phyloP scores from a whole-genome alignment of 2,888 invertebrate species.

The Gymnosoma rotundatum region DNA sequence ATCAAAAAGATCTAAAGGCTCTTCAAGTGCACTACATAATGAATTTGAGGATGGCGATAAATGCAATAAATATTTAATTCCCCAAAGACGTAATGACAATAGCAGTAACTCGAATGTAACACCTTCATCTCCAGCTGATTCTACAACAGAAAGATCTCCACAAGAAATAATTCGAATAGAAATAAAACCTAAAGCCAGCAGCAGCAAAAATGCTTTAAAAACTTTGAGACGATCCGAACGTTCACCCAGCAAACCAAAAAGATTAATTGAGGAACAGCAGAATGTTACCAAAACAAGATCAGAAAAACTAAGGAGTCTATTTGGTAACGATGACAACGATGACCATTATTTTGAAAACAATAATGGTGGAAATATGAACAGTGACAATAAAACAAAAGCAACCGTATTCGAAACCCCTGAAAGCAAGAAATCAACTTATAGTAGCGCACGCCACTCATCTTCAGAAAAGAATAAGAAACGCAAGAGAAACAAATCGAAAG shows the following conservation, averaged over 20 bases:
- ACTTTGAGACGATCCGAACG: conserved; percentile 57
- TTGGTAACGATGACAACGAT: conserved; percentile 60
- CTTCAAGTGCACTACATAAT: neutral
- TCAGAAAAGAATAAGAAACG: conserved; percentile 62
- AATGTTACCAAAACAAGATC: neutral
- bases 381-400: conserved; percentile 13
- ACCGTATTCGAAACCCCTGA: conserved; percentile 38
- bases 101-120: neutral
- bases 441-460: conserved; percentile 28
- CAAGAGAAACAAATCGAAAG: conserved; percentile 38
- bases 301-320: conserved; percentile 48
- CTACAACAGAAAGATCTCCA: neutral
- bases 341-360: conserved; percentile 37
- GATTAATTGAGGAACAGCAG: conserved; percentile 39
- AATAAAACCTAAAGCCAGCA: conserved; percentile 18
- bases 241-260: conserved; percentile 63
- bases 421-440: conserved; percentile 20
- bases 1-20: neutral
- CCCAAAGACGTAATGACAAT: neutral
- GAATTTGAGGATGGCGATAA: neutral
- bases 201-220: neutral
- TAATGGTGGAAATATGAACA: conserved; percentile 4
- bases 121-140: neutral
- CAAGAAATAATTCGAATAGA: neutral
- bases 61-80: neutral